Evolutionary conservation across 2,888 invertebrate species (phyloP).

Genomic region (Xestia c-nigrum): DNA sequence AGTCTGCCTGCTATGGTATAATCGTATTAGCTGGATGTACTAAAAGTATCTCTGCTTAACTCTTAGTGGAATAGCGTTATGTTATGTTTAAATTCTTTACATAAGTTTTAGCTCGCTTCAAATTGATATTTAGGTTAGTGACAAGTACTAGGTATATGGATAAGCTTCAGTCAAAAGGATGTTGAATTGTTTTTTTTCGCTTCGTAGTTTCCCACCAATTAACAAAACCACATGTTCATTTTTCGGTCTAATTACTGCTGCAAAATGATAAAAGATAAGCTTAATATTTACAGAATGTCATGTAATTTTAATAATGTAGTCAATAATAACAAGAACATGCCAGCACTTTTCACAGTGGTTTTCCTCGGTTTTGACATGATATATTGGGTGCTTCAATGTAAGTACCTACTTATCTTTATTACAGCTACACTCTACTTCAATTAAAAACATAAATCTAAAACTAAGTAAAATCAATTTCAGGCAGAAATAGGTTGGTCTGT

Average conservation of each 20-base stretch:
- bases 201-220: not conserved
- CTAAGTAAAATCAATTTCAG: not conserved
- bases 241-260: slow-evolving; percentile 1
- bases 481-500: not conserved
- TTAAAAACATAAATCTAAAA: not conserved
- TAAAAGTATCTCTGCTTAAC: not conserved
- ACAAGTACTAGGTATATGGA: not conserved
- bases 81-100: not conserved
- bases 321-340: not conserved
- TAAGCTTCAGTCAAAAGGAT: not conserved
- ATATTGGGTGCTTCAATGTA: not conserved
- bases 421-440: not conserved
- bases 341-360: not conserved
- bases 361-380: slow-evolving; percentile 13
- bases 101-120: not conserved
- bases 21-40: not conserved
- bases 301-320: not conserved
- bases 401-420: not conserved
- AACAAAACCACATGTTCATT: not conserved
- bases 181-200: not conserved
- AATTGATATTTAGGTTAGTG: not conserved
- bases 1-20: not conserved
- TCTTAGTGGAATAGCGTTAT: not conserved
- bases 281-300: not conserved
- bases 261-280: slow-evolving; percentile 7